Conservation (phyloP, 2,113 vertebrate species). For the Aleadryas rufinucha region DNA sequence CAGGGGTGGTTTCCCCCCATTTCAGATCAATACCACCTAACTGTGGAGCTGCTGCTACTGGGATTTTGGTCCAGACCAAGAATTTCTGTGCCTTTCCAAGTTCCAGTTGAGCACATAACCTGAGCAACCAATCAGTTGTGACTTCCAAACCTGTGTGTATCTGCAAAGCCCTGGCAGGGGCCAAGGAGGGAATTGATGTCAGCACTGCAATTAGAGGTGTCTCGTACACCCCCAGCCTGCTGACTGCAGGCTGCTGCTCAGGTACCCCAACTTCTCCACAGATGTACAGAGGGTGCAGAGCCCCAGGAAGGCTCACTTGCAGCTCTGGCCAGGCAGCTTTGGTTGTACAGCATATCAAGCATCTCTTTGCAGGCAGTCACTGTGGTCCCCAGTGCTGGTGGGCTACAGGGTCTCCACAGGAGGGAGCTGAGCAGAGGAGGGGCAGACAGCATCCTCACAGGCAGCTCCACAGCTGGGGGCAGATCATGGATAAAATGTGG, state of each 20-base stretch:
- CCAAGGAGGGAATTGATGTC: not conserved
- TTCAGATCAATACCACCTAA: not conserved
- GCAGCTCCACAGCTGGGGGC: rapidly evolving
- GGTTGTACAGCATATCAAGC: not conserved
- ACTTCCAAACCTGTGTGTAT: not conserved
- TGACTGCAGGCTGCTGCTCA: not conserved
- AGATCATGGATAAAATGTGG: not conserved
- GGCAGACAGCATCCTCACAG: not conserved
- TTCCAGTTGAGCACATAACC: not conserved
- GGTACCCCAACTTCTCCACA: not conserved
- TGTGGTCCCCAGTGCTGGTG: rapidly evolving
- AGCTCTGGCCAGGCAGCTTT: not conserved
- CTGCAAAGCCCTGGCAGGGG: not conserved
- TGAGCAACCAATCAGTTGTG: rapidly evolving
- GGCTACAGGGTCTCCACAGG: not conserved
- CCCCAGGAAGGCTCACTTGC: not conserved
- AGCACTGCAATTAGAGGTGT: not conserved
- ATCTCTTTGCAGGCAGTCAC: not conserved
- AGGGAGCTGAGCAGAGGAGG: not conserved
- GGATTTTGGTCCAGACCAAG: not conserved
- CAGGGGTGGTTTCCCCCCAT: rapidly evolving
- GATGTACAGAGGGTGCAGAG: not conserved
- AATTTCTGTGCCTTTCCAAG: not conserved
- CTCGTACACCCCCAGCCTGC: rapidly evolving
- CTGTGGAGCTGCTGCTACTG: not conserved